These are phyloP conservation scores for Melanerpes formicivorus DNA, from an alignment of 2,113 vertebrate genomes.

Conservation along the genomic window DNA sequence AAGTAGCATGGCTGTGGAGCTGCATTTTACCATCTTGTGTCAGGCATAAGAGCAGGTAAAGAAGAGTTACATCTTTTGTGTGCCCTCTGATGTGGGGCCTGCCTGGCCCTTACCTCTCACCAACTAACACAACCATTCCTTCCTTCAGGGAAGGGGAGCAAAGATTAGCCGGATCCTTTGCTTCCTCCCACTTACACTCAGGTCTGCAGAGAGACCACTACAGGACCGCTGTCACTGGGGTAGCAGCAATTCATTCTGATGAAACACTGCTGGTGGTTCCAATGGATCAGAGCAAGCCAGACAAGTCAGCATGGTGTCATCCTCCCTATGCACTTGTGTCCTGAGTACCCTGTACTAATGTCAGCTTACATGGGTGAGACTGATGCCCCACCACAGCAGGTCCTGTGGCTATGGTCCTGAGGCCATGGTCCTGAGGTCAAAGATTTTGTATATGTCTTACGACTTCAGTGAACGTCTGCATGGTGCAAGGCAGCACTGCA, in stretches of 20 bases:
- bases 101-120: not conserved
- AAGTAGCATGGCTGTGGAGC: not conserved
- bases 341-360: not conserved
- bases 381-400: not conserved
- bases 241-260: not conserved
- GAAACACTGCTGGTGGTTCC: not conserved
- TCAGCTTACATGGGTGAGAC: not conserved
- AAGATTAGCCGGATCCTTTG: not conserved
- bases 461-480: not conserved
- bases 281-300: not conserved
- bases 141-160: not conserved
- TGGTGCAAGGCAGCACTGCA: not conserved
- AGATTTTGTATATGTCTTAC: fast-evolving
- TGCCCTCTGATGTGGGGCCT: not conserved
- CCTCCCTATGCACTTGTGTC: not conserved
- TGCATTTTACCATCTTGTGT: not conserved
- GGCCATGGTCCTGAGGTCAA: not conserved
- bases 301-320: not conserved
- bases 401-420: not conserved
- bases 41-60: not conserved
- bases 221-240: not conserved
- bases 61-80: not conserved
- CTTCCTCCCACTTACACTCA: not conserved
- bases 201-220: not conserved
- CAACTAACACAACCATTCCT: not conserved